Conservation (phyloP, 1,140 invertebrate genomes). For the Eciton burchellii region DNA sequence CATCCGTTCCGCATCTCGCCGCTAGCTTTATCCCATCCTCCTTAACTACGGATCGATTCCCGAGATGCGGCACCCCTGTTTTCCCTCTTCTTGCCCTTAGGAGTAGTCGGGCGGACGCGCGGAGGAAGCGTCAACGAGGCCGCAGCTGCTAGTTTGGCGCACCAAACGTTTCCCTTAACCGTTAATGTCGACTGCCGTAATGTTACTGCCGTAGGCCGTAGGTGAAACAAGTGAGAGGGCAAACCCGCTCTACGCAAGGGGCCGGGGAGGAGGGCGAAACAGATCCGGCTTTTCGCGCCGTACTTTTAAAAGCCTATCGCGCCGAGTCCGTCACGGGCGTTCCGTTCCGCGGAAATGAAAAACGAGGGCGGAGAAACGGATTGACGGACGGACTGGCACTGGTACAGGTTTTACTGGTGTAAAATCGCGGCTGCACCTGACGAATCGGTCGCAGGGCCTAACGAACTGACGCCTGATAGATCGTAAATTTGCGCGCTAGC, state of each 20-base stretch:
- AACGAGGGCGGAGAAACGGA: slow-evolving; percentile 62
- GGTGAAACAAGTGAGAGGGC: slow-evolving; percentile 54
- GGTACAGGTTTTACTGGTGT: no score
- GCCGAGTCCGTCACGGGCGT: slow-evolving; percentile 56
- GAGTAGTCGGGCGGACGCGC: not conserved
- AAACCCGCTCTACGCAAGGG: slow-evolving; percentile 47
- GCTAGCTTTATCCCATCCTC: not conserved
- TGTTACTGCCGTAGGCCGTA: no score
- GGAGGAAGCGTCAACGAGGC: not conserved
- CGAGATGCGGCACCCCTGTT: not conserved
- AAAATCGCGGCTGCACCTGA: slow-evolving; percentile 62
- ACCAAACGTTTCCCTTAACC: slow-evolving; percentile 56
- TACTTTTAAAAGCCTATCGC: slow-evolving; percentile 63
- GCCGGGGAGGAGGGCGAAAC: slow-evolving; percentile 56
- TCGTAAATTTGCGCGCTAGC: slow-evolving; percentile 66
- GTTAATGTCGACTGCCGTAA: slow-evolving; percentile 58
- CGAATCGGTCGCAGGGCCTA: slow-evolving; percentile 57
- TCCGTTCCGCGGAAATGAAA: slow-evolving; percentile 69
- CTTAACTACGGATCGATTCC: not conserved
- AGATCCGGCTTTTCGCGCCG: slow-evolving; percentile 51
- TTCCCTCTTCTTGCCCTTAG: not conserved
- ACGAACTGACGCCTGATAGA: slow-evolving; percentile 70
- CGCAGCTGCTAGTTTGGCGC: slow-evolving; percentile 15
- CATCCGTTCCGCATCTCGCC: not conserved
- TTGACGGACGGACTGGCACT: slow-evolving; percentile 61